Conservation (phyloP, 2,888 invertebrate species). For the Eupithecia abbreviata region DNA sequence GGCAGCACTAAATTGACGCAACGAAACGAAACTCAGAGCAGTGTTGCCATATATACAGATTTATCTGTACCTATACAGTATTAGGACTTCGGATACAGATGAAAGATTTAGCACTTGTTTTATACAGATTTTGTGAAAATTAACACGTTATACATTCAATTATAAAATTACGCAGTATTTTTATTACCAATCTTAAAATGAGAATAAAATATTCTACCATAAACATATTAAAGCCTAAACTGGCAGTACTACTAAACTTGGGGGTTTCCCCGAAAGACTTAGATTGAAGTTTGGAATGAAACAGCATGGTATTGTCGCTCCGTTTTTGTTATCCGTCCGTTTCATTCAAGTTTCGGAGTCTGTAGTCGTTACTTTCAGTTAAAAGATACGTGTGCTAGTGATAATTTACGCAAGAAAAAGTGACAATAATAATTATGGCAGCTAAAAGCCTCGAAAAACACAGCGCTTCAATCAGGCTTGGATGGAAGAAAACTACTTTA, state of each 20-base stretch:
- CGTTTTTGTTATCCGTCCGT: slow-evolving; percentile 6
- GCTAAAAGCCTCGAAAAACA: slow-evolving; percentile 1
- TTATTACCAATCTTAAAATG: slow-evolving; percentile 4
- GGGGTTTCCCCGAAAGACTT: slow-evolving; percentile 3
- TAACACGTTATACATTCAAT: too few relatives aligned
- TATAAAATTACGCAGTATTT: not conserved
- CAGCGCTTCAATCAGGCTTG: not conserved
- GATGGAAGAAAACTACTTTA: not conserved
- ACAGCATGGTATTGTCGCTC: slow-evolving; percentile 8
- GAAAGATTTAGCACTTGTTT: too few relatives aligned
- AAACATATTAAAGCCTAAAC: not conserved
- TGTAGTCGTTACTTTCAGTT: slow-evolving; percentile 7
- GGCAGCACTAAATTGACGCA: not conserved
- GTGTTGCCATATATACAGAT: too few relatives aligned
- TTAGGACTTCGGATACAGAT: too few relatives aligned
- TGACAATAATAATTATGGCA: slow-evolving; percentile 5
- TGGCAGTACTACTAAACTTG: not conserved
- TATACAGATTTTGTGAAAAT: too few relatives aligned
- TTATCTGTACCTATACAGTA: too few relatives aligned
- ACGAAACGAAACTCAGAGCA: too few relatives aligned
- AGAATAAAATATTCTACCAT: slow-evolving; percentile 9
- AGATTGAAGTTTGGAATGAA: slow-evolving; percentile 5
- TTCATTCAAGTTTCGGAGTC: slow-evolving; percentile 1
- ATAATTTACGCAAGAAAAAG: not conserved
- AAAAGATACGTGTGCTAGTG: slow-evolving; percentile 4